phyloP scores from a whole-genome alignment of 2,888 invertebrate species.

The Troides helena region DNA sequence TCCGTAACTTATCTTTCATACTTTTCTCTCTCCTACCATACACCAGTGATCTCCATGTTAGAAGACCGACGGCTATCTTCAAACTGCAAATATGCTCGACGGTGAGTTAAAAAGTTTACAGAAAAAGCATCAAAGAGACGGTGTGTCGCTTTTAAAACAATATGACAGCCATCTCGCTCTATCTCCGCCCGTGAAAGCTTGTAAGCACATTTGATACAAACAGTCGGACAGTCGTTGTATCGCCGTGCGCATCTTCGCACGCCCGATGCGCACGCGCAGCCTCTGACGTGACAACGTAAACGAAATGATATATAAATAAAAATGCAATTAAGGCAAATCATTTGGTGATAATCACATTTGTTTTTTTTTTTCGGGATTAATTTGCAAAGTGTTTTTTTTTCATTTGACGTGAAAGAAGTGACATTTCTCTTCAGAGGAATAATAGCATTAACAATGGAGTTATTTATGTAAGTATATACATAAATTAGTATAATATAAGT shows the following conservation, averaged over 20 bases:
- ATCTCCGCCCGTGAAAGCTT: conserved; percentile 12
- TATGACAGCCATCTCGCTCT: conserved; percentile 4
- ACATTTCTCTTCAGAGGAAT: neutral
- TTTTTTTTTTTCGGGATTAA: no score
- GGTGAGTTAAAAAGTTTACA: no score
- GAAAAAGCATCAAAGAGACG: neutral
- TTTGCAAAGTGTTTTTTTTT: conserved; percentile 1
- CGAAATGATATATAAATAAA: neutral
- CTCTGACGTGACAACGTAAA: neutral
- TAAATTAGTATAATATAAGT: neutral
- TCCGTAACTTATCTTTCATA: no score
- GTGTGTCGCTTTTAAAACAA: conserved; percentile 8
- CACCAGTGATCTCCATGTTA: no score
- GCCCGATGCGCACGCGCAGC: conserved; percentile 10
- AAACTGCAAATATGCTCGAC: no score
- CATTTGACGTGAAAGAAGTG: conserved; percentile 10
- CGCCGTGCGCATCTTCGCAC: conserved; percentile 11
- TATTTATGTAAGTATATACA: conserved; percentile 23
- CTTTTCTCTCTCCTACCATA: no score
- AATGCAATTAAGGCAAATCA: conserved; percentile 7
- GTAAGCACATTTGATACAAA: neutral
- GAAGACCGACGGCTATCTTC: no score
- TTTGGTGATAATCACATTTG: neutral
- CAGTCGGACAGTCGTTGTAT: conserved; percentile 8
- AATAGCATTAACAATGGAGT: conserved; percentile 21